Percentiles rank a stretch among this genome's conserved stretches.
Conservation (phyloP, 2,797 vertebrate species). For the Lacerta viridis region DNA sequence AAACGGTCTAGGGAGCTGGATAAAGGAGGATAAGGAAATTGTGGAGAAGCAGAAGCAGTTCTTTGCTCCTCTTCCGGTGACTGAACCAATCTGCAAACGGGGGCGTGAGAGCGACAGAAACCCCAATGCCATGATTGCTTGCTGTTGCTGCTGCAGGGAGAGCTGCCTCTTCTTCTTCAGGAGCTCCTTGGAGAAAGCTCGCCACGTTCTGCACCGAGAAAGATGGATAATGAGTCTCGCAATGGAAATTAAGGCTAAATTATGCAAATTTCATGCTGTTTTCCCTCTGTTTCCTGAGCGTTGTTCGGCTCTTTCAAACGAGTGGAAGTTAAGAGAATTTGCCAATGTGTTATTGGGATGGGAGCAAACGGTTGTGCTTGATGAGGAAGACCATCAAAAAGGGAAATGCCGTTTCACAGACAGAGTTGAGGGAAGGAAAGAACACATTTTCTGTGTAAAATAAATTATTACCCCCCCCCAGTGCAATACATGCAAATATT, state of each 20-base stretch:
- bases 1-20: too few relatives aligned
- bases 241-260: neutral
- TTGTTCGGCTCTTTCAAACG: neutral
- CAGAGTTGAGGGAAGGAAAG: neutral
- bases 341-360: neutral
- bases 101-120: too few relatives aligned
- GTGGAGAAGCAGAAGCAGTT: too few relatives aligned
- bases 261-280: neutral
- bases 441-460: too few relatives aligned
- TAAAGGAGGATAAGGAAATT: too few relatives aligned
- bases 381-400: neutral
- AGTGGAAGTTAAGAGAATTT: neutral
- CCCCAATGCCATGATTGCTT: too few relatives aligned
- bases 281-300: neutral
- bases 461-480: fast-evolving
- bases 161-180: neutral
- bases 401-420: neutral
- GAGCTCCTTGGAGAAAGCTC: neutral
- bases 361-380: fast-evolving
- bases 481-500: too few relatives aligned
- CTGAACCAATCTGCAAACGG: too few relatives aligned
- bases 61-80: too few relatives aligned
- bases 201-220: neutral
- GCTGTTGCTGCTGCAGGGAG: conserved; percentile 1
- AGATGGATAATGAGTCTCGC: neutral